Evolutionary conservation across 2,113 vertebrate genomes (phyloP), one percentile per base, ranked within the genome.

Genomic region (Grallaria varia): DNA sequence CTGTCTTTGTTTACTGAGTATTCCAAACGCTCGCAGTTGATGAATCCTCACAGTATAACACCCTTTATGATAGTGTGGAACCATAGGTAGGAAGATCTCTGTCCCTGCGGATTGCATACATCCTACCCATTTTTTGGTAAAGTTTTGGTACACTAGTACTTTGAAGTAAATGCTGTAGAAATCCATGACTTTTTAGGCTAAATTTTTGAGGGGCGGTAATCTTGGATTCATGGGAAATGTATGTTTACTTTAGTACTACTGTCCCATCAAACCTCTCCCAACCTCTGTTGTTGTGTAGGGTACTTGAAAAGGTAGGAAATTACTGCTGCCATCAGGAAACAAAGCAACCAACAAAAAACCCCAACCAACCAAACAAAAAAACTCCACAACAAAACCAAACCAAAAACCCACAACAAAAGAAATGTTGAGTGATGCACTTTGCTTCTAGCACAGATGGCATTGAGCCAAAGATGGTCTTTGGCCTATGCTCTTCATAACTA

Each of bases 401-500:
- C 17, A 20, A 33, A 31, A 44, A 17, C 2, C 6, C 5, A 24
- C 16, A 19, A 25, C 71, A 58, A 15, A 23, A 4, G 5, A 15
- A 47, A 14, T 4, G 14, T 10, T 52, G 28, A 52, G 17, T 14
- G 2, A 2, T 42, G 12, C 31, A 37, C 40, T 79, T 62, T 47
- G 31, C 16, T 8, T 58, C n/a, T 5, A 2, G 49, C 11, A 14
- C 5, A 19, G 56, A n/a, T 31, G 20, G 11, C 52, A 4, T 0
- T 7, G 50, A 37, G 3, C 3, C 8, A 37, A 47, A 18, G 16
- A 27, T 40, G 23, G 9, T 27, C 21, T n/a, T 28, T 33, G 37
- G 19, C 8, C 6, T 7, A 0, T 14, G 30, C 6, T 58, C 8
- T 31, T 68, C 4, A 0, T 68, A 42, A 30, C 8, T 14, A 21